These are phyloP conservation scores for Microcebus jonahi DNA, from an alignment of 2,113 vertebrate genomes.

Conservation along the genomic window DNA sequence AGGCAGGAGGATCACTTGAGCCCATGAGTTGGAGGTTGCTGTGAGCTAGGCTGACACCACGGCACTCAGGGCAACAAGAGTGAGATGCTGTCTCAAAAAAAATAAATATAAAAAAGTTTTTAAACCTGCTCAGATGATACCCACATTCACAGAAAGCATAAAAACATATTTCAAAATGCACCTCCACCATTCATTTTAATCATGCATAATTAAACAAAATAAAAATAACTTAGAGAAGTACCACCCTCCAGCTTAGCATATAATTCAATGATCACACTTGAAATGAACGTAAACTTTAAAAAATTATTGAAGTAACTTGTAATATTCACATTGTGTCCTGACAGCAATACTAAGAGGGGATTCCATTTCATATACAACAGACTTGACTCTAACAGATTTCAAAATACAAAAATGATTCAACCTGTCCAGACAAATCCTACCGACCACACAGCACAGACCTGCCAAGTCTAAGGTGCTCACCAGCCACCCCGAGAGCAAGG, in stretches of 20 bases:
- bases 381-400: background rate
- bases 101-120: too few relatives aligned
- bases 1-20: too few relatives aligned
- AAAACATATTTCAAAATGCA: background rate
- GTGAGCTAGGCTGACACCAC: too few relatives aligned
- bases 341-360: background rate
- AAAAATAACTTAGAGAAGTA: background rate
- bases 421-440: background rate
- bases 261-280: background rate
- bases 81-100: too few relatives aligned
- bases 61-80: too few relatives aligned
- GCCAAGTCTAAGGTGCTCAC: fast-evolving
- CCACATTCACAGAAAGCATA: background rate
- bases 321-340: background rate
- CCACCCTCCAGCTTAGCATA: background rate
- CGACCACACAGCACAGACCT: background rate
- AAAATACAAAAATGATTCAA: background rate
- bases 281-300: background rate
- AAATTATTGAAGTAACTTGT: background rate
- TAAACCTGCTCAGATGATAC: background rate
- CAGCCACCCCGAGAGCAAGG: background rate
- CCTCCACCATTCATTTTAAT: too few relatives aligned
- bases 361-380: background rate
- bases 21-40: too few relatives aligned
- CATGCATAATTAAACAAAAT: background rate